Evolutionary conservation across 2,113 vertebrate species (phyloP), one percentile per base, ranked within the genome.

Genomic region (Oriolus oriolus): DNA sequence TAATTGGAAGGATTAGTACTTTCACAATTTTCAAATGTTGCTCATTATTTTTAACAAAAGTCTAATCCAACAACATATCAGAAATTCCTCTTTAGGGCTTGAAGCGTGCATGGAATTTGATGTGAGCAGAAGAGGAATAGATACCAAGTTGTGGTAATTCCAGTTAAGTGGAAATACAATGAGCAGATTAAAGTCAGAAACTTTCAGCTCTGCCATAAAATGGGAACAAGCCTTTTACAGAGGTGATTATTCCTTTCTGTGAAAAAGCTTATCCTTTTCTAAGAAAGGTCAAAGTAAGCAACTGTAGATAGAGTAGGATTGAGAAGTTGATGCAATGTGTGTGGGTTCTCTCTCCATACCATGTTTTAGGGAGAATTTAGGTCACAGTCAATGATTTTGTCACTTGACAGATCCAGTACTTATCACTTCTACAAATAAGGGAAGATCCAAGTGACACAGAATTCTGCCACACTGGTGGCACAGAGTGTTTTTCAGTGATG

Each of bases 381-480:
- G 91, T 69, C 87, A 54, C 84, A 84, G 59, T 31, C 47, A 61
- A 42, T 83, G 93, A 93, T 93, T 95, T 76, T 96, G 81, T 79
- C 82, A 87, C 93, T 95, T 79, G 89, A 60, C 65, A 91, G 84
- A 93, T 90, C 87, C 93, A 93, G 66, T 73, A 63, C 39, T 71
- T 89, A 93, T 77, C 91, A 87, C 65, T 80, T 89, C 63, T 69
- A 33, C 22, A 50, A 53, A 84, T 91, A 76, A 73, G 37, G 33
- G 61, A 93, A 84, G 49, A 81, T 82, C 24, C 42, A 83, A 89
- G 71, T 39, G 45, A 77, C 74, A 89, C 24, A 54, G 31, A 89
- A 93, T 93, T 66, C 53, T 94, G 64, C 66, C 66, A 57, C 31
- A 11, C 28, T 79, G 77, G 69, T 1, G 3, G 89, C 69, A 84